Evolutionary conservation across 1,140 invertebrate genomes (phyloP), one percentile per base, ranked within the genome.

Genomic region (Trichonephila inaurata): DNA sequence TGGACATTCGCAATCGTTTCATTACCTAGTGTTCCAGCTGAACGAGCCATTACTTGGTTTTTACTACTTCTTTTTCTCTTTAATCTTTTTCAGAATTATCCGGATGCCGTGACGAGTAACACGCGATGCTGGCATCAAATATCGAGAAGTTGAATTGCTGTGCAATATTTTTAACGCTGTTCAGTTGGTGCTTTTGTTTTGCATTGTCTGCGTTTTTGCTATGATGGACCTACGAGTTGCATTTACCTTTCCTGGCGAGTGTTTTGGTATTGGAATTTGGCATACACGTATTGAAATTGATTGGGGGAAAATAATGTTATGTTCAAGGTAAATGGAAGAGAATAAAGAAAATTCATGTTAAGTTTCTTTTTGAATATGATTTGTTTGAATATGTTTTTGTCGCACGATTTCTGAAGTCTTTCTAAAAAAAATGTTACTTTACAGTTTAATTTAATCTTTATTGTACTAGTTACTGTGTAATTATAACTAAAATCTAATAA

Each of bases 1-100:
- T 58, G 89, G 19, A 19, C 16, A 91, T 82, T 89, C 88, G 89
- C 72, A 91, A 91, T 66, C 89, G 86, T 81, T 91, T 91, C 77
- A 91, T 91, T 91, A 91, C 61, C 18, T 24, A 44, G 18, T 62
- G 69, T 89, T 89, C 66, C 64, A 58, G 28, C 86, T 62, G 44
- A 88, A 62, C 24, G 62, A 88, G n/a, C 40, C 58, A 44, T 72
- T 89, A 89, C 58, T 62, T 91, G 51, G 28, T 69, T 81, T 89
- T 82, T 64, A 64, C 60, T 51, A 64, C 21, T 72, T 81, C 82
- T 91, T 33, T 82, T 40, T 91, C 2, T 40, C 12, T 64, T 24
- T 19, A 24, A 40, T 88, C 62, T 64, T 88, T 64, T 64, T 33
- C 12, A 33, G 60, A 1, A 64, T 6, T 19, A 14, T 77, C 28